Percentiles rank a stretch among this genome's conserved stretches.
Conservation (phyloP, 2,797 vertebrate genomes). For the Spinus olivaceus region DNA sequence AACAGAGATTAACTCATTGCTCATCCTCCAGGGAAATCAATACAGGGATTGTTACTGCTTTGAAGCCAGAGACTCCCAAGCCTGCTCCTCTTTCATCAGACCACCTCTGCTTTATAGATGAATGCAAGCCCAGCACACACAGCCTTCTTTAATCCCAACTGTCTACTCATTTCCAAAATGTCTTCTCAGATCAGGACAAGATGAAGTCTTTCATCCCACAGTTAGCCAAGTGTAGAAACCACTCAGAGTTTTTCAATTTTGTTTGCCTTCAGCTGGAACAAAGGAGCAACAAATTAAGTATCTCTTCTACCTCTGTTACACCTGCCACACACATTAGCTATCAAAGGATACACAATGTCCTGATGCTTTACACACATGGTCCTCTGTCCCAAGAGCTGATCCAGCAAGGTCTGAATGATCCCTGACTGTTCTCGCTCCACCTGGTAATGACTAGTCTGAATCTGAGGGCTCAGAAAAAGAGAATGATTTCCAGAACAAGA, state of each 20-base stretch:
- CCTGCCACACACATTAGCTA: background rate
- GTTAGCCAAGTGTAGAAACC: background rate
- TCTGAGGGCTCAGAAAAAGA: slow-evolving; percentile 33
- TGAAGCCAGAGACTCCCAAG: background rate
- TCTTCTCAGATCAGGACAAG: background rate
- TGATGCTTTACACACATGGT: background rate
- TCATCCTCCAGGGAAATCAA: background rate
- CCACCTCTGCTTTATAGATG: background rate
- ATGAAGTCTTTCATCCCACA: background rate
- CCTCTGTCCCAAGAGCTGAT: slow-evolving; percentile 22
- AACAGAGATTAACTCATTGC: background rate
- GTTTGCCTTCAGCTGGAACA: background rate
- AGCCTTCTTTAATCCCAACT: background rate
- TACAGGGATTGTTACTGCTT: background rate
- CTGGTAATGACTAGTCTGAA: slow-evolving; percentile 60
- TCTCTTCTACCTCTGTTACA: background rate
- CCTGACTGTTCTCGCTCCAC: slow-evolving; percentile 26
- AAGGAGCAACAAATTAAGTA: background rate
- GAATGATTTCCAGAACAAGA: background rate
- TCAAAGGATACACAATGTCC: slow-evolving; percentile 76
- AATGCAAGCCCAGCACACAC: background rate
- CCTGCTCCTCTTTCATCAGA: background rate
- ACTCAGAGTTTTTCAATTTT: background rate
- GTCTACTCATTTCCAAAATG: background rate
- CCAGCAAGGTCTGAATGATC: slow-evolving; percentile 59